Percentiles rank a stretch among this genome's conserved stretches.
Conservation (phyloP, 2,888 invertebrate species). For the Eilema depressum region DNA sequence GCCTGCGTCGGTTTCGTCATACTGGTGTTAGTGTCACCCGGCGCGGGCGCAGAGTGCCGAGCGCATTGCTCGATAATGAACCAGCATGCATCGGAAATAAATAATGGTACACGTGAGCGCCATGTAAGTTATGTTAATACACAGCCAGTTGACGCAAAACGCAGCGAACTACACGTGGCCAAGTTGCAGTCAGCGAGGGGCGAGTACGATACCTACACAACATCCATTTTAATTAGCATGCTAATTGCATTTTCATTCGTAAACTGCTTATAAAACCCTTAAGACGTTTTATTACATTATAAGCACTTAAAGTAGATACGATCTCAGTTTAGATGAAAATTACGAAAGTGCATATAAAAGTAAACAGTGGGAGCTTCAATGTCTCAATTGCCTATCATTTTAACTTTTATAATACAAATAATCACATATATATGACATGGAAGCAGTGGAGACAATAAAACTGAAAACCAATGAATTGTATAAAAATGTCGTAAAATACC, state of each 20-base stretch:
- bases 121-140: slow-evolving; percentile 47
- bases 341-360: slow-evolving; percentile 29
- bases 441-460: slow-evolving; percentile 38
- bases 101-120: slow-evolving; percentile 53
- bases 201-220: slow-evolving; percentile 18
- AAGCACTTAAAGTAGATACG: slow-evolving; percentile 16
- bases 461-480: slow-evolving; percentile 34
- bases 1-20: slow-evolving; percentile 59
- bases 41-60: slow-evolving; percentile 33
- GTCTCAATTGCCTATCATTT: slow-evolving; percentile 32
- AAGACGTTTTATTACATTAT: slow-evolving; percentile 15
- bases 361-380: slow-evolving; percentile 40
- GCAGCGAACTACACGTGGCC: slow-evolving; percentile 40
- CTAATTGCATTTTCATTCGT: slow-evolving; percentile 24
- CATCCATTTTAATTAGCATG: slow-evolving; percentile 27
- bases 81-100: slow-evolving; percentile 53
- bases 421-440: slow-evolving; percentile 26
- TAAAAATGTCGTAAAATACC: slow-evolving; percentile 45
- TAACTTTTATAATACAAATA: slow-evolving; percentile 35
- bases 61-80: slow-evolving; percentile 55
- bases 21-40: slow-evolving; percentile 56
- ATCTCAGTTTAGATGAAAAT: slow-evolving; percentile 26
- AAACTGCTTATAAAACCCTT: slow-evolving; percentile 24
- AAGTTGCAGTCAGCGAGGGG: slow-evolving; percentile 4
- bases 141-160: slow-evolving; percentile 38